Conservation (phyloP, 2,888 invertebrate genomes). For the Sinopyrophorus schimmeli region DNA sequence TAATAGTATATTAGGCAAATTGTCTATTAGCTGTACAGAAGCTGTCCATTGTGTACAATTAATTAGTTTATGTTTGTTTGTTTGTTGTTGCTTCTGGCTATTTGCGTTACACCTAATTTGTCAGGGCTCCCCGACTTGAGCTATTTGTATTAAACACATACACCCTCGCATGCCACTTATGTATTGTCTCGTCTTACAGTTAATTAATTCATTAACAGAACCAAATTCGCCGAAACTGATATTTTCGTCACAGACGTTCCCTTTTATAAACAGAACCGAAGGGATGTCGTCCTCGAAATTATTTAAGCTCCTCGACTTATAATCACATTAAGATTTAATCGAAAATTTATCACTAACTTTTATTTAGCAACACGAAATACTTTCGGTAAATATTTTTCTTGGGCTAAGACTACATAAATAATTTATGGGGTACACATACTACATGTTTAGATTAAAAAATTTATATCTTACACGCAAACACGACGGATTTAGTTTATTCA, state of each 20-base stretch:
- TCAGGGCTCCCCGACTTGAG: slow-evolving; percentile 8
- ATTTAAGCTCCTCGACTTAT: background rate
- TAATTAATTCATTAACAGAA: slow-evolving; percentile 11
- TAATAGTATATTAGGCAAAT: slow-evolving; percentile 7
- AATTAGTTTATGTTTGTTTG: slow-evolving; percentile 14
- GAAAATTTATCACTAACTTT: too few relatives aligned
- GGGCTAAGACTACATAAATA: too few relatives aligned
- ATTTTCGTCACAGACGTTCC: too few relatives aligned
- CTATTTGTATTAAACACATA: slow-evolving; percentile 5
- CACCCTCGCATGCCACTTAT: background rate
- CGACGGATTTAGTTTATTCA: too few relatives aligned
- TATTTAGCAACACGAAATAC: too few relatives aligned
- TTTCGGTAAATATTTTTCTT: too few relatives aligned
- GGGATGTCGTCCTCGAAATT: background rate
- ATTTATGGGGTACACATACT: too few relatives aligned
- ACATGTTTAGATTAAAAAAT: too few relatives aligned
- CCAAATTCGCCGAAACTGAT: too few relatives aligned
- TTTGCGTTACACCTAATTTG: slow-evolving; percentile 17
- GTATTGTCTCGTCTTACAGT: slow-evolving; percentile 2
- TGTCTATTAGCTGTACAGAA: slow-evolving; percentile 13
- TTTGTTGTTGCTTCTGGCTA: slow-evolving; percentile 13
- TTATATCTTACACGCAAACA: too few relatives aligned
- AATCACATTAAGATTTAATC: background rate
- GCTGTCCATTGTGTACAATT: slow-evolving; percentile 17
- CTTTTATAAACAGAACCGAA: too few relatives aligned